Percentiles rank a stretch among this genome's conserved stretches.
These are phyloP conservation scores for Lycocerus yunnanus DNA, from an alignment of 2,888 invertebrate species.

Conservation along the genomic window DNA sequence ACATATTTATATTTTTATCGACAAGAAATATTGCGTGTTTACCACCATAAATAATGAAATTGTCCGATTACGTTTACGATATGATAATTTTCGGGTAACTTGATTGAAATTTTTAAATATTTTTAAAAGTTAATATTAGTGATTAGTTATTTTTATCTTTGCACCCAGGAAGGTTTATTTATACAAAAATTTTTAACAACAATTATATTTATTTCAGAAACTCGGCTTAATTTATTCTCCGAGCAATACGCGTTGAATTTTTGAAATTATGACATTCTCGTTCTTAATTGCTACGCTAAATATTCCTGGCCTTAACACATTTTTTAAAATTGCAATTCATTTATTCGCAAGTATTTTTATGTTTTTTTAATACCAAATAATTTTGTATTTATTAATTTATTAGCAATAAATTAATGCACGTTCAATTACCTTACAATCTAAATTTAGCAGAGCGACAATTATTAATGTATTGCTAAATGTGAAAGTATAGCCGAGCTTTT, in stretches of 20 bases:
- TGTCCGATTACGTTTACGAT: not conserved
- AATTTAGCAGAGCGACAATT: constrained; percentile 14
- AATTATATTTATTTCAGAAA: too few relatives aligned
- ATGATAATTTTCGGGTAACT: not conserved
- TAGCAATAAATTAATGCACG: not conserved
- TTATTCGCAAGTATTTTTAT: not conserved
- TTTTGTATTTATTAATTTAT: not conserved
- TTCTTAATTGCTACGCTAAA: not conserved
- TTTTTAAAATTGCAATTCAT: not conserved
- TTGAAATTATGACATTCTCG: not conserved
- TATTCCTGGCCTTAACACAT: not conserved
- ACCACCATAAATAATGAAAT: not conserved
- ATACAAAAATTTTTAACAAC: too few relatives aligned
- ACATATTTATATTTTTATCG: not conserved
- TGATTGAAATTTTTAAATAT: not conserved
- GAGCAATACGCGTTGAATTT: not conserved
- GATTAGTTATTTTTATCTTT: too few relatives aligned
- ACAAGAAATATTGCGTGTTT: not conserved
- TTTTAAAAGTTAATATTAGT: not conserved
- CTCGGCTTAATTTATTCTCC: not conserved
- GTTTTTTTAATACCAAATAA: not conserved
- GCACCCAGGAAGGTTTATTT: too few relatives aligned
- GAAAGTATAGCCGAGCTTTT: constrained; percentile 20
- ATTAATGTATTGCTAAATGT: constrained; percentile 16
- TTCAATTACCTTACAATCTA: constrained; percentile 22